Conservation (phyloP, 2,113 vertebrate genomes). For the Seriola quinqueradiata region DNA sequence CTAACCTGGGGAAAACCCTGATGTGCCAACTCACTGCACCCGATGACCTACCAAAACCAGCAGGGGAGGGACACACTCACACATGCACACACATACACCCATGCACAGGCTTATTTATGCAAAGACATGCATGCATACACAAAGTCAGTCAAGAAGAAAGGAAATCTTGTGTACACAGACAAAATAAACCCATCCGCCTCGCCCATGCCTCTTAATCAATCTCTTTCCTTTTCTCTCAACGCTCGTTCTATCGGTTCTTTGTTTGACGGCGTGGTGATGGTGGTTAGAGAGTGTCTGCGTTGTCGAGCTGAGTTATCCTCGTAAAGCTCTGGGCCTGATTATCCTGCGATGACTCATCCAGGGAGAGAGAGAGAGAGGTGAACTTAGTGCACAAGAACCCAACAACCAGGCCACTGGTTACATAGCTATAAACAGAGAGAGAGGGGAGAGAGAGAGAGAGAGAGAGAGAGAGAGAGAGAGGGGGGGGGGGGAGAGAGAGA, state of each 20-base stretch:
- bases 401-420: slow-evolving; percentile 82
- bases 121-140: slow-evolving; percentile 51
- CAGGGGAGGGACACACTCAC: slow-evolving; percentile 48
- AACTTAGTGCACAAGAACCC: slow-evolving; percentile 82
- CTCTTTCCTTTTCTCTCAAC: slow-evolving; percentile 16
- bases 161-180: slow-evolving; percentile 50
- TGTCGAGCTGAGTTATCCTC: slow-evolving; percentile 74
- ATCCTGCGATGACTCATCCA: slow-evolving; percentile 79
- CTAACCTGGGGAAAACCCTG: slow-evolving; percentile 79
- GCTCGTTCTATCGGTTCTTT: slow-evolving; percentile 1
- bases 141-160: slow-evolving; percentile 45
- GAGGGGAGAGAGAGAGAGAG: not conserved
- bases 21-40: slow-evolving; percentile 79
- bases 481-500: not conserved
- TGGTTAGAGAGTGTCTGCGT: slow-evolving; percentile 62
- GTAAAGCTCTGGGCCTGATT: slow-evolving; percentile 81
- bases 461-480: not conserved
- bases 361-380: slow-evolving; percentile 65
- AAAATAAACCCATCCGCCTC: slow-evolving; percentile 42
- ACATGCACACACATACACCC: slow-evolving; percentile 23
- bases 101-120: slow-evolving; percentile 45
- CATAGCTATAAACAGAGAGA: slow-evolving; percentile 57
- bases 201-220: slow-evolving; percentile 35
- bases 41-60: slow-evolving; percentile 71
- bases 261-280: slow-evolving; percentile 36